A percentile compares a stretch with the other conserved stretches of the same genome.
phyloP scores from a whole-genome alignment of 1,140 invertebrate species.

The Drosophila lacteicornis region DNA sequence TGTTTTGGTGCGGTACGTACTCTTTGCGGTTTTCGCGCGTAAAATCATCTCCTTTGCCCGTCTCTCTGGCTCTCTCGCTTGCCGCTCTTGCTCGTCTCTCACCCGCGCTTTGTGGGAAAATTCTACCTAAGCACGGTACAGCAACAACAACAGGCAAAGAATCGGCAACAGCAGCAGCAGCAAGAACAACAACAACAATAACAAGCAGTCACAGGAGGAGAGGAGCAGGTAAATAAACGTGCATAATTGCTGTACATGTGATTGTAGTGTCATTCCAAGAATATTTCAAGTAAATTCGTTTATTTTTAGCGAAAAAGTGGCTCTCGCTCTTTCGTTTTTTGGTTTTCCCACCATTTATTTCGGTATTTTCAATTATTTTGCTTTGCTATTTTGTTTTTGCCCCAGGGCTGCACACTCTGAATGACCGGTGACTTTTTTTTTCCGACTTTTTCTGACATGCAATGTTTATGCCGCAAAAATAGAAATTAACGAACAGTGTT shows the following conservation, averaged over 20 bases:
- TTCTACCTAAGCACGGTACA: slow-evolving; percentile 45
- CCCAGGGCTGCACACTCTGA: slow-evolving; percentile 61
- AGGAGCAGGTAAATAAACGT: slow-evolving; percentile 57
- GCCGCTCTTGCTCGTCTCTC: slow-evolving; percentile 1
- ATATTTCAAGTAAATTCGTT: slow-evolving; percentile 56
- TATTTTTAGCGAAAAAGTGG: slow-evolving; percentile 67
- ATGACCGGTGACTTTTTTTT: slow-evolving; percentile 47
- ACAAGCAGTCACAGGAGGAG: slow-evolving; percentile 15
- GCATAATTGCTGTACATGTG: slow-evolving; percentile 45
- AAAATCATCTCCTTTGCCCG: slow-evolving; percentile 46
- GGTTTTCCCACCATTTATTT: slow-evolving; percentile 69
- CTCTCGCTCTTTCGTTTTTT: slow-evolving; percentile 44
- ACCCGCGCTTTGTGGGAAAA: slow-evolving; percentile 35
- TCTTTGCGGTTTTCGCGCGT: slow-evolving; percentile 68
- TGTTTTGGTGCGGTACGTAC: slow-evolving; percentile 55
- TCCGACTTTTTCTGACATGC: not conserved
- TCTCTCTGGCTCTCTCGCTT: slow-evolving; percentile 18
- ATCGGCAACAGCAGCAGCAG: slow-evolving; percentile 9
- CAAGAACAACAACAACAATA: slow-evolving; percentile 5
- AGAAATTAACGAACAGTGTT: not conserved
- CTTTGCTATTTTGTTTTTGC: slow-evolving; percentile 43
- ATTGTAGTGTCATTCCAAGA: slow-evolving; percentile 54
- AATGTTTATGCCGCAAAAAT: slow-evolving; percentile 33
- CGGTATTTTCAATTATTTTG: slow-evolving; percentile 71
- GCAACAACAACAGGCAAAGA: slow-evolving; percentile 21